These are phyloP conservation scores for Gadopsis marmoratus DNA, from an alignment of 2,797 vertebrate genomes.

Conservation along the genomic window DNA sequence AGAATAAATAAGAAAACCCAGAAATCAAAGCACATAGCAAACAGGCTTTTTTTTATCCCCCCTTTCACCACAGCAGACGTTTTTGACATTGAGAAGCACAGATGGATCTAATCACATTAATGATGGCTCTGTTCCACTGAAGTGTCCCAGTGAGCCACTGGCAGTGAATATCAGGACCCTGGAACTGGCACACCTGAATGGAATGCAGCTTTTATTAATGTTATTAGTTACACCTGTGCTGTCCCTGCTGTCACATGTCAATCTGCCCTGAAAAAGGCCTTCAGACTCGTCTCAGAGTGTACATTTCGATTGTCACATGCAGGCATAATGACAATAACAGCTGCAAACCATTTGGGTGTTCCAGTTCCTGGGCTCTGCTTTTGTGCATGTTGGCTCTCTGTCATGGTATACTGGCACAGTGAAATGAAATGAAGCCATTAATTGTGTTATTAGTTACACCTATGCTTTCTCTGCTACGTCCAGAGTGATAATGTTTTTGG, in stretches of 20 bases:
- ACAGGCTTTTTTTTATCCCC: background rate
- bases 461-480: constrained; percentile 8
- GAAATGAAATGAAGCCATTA: constrained; percentile 14
- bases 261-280: background rate
- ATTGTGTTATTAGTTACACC: constrained; percentile 30
- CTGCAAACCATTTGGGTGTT: constrained; percentile 2
- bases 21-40: background rate
- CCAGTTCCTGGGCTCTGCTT: background rate
- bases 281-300: constrained; percentile 4
- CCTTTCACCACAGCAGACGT: background rate
- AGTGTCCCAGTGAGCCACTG: constrained; percentile 42
- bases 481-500: background rate
- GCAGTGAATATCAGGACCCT: constrained; percentile 30
- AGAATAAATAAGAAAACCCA: background rate
- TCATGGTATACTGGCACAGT: background rate
- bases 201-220: constrained; percentile 28
- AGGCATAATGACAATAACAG: constrained; percentile 28
- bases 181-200: constrained; percentile 36
- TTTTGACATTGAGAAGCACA: constrained; percentile 20
- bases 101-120: constrained; percentile 57
- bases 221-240: constrained; percentile 51
- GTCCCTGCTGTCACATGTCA: constrained; percentile 24
- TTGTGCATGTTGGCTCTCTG: constrained; percentile 12
- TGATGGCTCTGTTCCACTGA: constrained; percentile 39
- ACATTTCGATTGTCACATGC: constrained; percentile 14